Base-by-base conservation (phyloP, 2,888 invertebrate genomes). In the Sminthurides aquaticus region DNA sequence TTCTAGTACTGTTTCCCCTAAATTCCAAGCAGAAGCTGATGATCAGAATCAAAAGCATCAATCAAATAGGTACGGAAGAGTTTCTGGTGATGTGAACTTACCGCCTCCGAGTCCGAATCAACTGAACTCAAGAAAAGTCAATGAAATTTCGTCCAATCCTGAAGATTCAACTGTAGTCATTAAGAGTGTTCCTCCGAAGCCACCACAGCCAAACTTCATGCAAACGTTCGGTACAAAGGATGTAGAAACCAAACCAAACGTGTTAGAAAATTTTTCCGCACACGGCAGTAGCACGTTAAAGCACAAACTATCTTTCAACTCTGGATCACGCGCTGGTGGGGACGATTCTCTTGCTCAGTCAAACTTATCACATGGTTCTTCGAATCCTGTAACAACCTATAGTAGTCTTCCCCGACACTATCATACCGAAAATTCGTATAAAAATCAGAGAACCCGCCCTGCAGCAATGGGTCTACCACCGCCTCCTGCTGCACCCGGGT, bases 381-480 rank as follows among this genome's bases (percentile, higher is more conserved):
- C 27, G 20, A 26, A n/a, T 29, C 25, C 69, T 20, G 64, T 57
- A 54, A 67, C 66, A 63, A 65, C 64, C 55, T 71, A 67, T 60
- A 67, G 62, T 29, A 71, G 71, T 69, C 71, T 73, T 68, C 73
- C 73, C 52, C 24, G 73, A 28, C 71, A 70, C 65, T 73, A 71
- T 62, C 69, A 68, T 27, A 73, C 71, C 1, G 71, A 73, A 34
- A 69, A 71, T 65, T 71, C 69, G 8, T 67, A 66, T 52, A 73
- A 70, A 65, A 68, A 66, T 54, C 67, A 66, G 54, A 49, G 67
- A 65, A 67, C 71, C 20, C 71, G 71, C 1, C 43, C 43, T 34
- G 15, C 5, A 15, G 43, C 8, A 34, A 11, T 15, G 5, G 43
- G 43, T 11, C 5, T 34, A 15, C 58, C 69, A 49, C 71, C 71